Percentiles rank a stretch among this genome's conserved stretches.
These are phyloP conservation scores for Acanthis flammea DNA, from an alignment of 2,797 vertebrate species.

Conservation along the genomic window DNA sequence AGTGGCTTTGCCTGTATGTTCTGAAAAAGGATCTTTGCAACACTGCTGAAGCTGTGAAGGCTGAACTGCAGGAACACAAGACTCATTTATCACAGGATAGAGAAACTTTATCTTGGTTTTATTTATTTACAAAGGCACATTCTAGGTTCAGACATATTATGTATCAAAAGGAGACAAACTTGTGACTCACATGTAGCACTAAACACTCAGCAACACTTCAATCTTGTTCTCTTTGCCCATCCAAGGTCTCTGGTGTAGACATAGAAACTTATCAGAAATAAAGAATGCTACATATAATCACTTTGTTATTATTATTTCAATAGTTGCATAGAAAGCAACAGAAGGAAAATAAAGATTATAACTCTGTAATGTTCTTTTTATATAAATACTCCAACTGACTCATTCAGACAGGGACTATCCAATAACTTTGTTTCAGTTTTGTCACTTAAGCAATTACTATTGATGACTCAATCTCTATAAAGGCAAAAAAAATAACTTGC, in stretches of 20 bases:
- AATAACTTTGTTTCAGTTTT: neutral
- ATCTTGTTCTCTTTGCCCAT: neutral
- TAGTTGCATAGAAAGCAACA: neutral
- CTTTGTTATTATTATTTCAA: neutral
- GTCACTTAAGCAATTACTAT: neutral
- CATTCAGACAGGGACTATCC: neutral
- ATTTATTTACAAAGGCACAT: slow-evolving; percentile 6
- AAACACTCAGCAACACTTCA: neutral
- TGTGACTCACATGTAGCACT: neutral
- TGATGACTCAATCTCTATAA: neutral
- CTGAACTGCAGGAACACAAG: neutral
- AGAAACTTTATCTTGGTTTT: slow-evolving; percentile 10
- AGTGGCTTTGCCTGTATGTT: neutral
- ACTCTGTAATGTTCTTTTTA: neutral
- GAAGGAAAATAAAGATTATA: neutral
- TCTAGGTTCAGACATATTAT: neutral
- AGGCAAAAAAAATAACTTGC: neutral
- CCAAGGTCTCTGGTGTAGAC: neutral
- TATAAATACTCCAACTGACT: neutral
- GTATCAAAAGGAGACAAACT: slow-evolving; percentile 32
- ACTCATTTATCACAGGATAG: neutral
- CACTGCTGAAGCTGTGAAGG: neutral
- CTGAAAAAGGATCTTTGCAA: neutral
- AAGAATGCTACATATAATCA: neutral
- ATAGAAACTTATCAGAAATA: neutral